phyloP scores from a whole-genome alignment of 2,113 vertebrate genomes.

The Illadopsis cleaveri region DNA sequence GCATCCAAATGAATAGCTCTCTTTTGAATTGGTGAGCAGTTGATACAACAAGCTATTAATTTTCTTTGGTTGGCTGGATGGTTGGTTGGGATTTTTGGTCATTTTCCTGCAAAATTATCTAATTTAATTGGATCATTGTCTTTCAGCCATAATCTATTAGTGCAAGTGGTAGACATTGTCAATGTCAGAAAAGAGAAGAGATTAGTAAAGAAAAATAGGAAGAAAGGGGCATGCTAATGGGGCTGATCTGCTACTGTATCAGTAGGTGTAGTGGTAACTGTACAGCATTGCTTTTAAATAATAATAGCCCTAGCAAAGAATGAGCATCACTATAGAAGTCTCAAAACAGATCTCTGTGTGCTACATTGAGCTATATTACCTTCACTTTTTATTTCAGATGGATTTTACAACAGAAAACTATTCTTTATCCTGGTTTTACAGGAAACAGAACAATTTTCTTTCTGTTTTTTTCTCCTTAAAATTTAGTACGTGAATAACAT shows the following conservation, averaged over 20 bases:
- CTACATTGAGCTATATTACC: not conserved
- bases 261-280: not conserved
- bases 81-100: not conserved
- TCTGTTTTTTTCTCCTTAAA: not conserved
- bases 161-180: not conserved
- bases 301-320: not conserved
- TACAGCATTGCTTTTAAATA: not conserved
- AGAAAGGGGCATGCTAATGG: too few species aligned
- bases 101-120: not conserved
- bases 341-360: not conserved
- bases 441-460: not conserved
- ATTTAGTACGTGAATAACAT: not conserved
- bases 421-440: not conserved
- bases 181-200: fast-evolving
- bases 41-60: not conserved
- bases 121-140: not conserved
- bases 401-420: not conserved
- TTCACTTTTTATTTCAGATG: not conserved
- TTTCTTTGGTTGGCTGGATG: not conserved
- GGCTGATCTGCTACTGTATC: not conserved
- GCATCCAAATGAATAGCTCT: not conserved
- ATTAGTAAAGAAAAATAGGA: too few species aligned
- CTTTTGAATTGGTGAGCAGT: not conserved
- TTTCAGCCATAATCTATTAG: not conserved
- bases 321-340: not conserved